Evolutionary conservation across 2,113 vertebrate genomes (phyloP), one percentile per base, ranked within the genome.

Genomic region (Toxotes chatareus): DNA sequence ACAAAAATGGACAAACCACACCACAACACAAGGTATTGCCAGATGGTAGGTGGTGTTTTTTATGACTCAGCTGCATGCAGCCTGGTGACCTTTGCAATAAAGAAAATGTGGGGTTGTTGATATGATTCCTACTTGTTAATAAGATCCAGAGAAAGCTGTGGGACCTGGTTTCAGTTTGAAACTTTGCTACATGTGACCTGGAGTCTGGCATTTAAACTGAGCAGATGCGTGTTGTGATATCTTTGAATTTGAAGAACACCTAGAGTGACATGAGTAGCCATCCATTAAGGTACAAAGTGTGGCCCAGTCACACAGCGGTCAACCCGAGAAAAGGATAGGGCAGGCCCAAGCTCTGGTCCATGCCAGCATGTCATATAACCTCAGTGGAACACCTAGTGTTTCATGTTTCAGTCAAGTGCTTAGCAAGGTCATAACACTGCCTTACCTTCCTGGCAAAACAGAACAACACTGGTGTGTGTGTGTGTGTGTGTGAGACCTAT

Each of bases 1-100:
- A 86, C 72, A 72, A 78, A 86, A 86, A 86, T 73, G 64, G 75
- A 86, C 85, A 82, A 73, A 89, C 84, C 69, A 73, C 55, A 64
- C 57, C 38, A 65, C 65, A 57, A 38, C 32, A 61, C 73, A 79
- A 88, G 63, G 17, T 56, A 42, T 13, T 60, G 56, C 79, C 90
- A 92, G 86, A 90, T 86, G 90, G 81, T 7, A 4, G 82, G 73
- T 21, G 13, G 47, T n/a, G 75, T 12, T 74, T 70, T 63, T 56
- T 55, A 12, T 73, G 86, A 55, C 84, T 87, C 75, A 73, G 59
- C 73, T 51, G 27, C 55, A 62, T 8, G 16, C 40, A 61, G 68
- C 62, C 49, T 27, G 62, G 36, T 64, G 61, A 27, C 27, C 32
- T 64, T 80, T 36, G 57, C 32, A 49, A 46, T 65, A 53, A 76